Evolutionary conservation across 1,140 invertebrate genomes (phyloP).

Genomic region (Leptinotarsa defecta): DNA sequence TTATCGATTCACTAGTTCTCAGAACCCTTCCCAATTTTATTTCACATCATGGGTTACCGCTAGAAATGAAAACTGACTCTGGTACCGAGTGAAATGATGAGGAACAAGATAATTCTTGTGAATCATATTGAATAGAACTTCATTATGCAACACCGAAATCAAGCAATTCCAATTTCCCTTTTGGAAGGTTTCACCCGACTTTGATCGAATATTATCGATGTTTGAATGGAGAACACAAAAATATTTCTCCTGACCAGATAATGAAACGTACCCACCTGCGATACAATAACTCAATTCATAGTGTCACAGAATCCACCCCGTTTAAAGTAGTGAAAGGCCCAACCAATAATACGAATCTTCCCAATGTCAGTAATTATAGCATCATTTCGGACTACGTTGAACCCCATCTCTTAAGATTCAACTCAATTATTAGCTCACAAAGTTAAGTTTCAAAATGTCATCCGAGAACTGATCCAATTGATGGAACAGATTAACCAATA

Average conservation of each 20-base stretch:
- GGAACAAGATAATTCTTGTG: neutral
- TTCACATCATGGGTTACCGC: slow-evolving; percentile 33
- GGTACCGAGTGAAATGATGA: slow-evolving; percentile 38
- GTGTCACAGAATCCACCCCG: slow-evolving; percentile 29
- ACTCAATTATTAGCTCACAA: too few species aligned
- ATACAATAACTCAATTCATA: slow-evolving; percentile 41
- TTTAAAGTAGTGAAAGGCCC: too few species aligned
- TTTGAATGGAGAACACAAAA: slow-evolving; percentile 27
- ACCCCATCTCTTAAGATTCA: too few species aligned
- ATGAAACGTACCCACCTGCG: slow-evolving; percentile 30
- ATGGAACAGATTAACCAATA: too few species aligned
- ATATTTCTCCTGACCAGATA: slow-evolving; percentile 25
- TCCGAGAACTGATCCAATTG: too few species aligned
- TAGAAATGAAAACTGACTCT: slow-evolving; percentile 34
- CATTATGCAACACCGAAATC: slow-evolving; percentile 27
- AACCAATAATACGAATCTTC: neutral
- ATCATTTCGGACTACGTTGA: neutral
- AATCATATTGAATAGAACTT: slow-evolving; percentile 3
- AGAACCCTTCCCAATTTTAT: slow-evolving; percentile 35
- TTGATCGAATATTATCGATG: slow-evolving; percentile 44
- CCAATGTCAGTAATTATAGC: neutral
- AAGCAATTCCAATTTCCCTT: slow-evolving; percentile 35
- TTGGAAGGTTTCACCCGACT: slow-evolving; percentile 41
- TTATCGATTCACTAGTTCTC: slow-evolving; percentile 31
- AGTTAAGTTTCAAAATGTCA: too few species aligned